A percentile compares a stretch with the other conserved stretches of the same genome.
Conservation (phyloP, 2,797 vertebrate genomes). For the Austrolebias charrua region DNA sequence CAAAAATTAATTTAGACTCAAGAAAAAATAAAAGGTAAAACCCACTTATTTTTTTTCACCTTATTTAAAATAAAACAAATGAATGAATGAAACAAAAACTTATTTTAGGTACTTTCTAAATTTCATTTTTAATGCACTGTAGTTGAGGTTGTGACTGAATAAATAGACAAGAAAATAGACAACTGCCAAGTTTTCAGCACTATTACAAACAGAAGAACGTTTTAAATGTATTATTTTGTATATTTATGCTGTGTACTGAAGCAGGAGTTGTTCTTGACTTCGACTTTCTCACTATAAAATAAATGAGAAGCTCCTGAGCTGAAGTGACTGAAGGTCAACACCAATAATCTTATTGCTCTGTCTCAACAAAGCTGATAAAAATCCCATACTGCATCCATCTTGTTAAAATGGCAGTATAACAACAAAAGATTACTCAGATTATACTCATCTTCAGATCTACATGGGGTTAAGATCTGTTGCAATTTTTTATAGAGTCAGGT, state of each 20-base stretch:
- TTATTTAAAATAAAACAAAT: neutral
- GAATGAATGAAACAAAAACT: neutral
- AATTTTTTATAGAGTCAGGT: no score
- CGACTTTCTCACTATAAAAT: neutral
- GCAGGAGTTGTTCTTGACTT: neutral
- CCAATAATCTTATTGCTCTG: conserved; percentile 1
- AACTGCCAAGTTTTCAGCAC: conserved; percentile 5
- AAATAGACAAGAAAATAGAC: neutral
- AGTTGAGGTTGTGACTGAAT: neutral
- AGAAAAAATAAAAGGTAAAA: neutral
- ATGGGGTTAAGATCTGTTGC: conserved; percentile 45
- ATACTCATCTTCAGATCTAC: conserved; percentile 19
- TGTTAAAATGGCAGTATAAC: conserved; percentile 53
- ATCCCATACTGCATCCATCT: conserved; percentile 41
- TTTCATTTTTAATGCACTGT: neutral
- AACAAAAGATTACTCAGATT: conserved; percentile 52
- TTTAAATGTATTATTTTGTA: neutral
- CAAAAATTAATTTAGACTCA: neutral
- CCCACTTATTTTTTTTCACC: neutral
- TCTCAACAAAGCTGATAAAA: conserved; percentile 33
- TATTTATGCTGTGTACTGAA: neutral
- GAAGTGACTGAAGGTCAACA: neutral
- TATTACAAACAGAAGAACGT: neutral
- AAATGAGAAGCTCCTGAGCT: conserved; percentile 6
- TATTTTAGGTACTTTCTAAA: neutral